Percentiles rank a stretch among this genome's conserved stretches.
Evolutionary conservation across 2,113 vertebrate genomes (phyloP).

Genomic region (Potamarius usumacintae): DNA sequence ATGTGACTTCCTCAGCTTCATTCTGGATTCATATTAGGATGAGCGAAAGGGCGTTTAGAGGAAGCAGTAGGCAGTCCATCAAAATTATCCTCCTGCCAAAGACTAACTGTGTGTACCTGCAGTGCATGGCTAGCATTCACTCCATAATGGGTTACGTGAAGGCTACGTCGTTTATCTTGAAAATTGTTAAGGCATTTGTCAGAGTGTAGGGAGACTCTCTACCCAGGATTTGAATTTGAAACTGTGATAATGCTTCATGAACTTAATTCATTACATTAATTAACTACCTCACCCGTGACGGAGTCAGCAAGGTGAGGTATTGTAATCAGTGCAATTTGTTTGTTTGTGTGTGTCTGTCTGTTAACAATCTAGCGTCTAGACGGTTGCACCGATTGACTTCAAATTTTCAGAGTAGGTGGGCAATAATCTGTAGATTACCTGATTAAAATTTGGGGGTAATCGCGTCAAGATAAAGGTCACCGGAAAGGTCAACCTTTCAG

Average conservation of each 20-base stretch:
- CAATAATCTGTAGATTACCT: too few species aligned
- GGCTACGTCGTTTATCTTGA: constrained; percentile 49
- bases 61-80: constrained; percentile 24
- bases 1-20: constrained; percentile 18
- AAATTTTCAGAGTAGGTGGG: too few species aligned
- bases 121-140: constrained; percentile 21
- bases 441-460: too few species aligned
- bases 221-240: constrained; percentile 4
- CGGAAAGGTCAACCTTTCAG: too few species aligned
- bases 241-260: background rate
- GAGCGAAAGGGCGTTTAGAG: constrained; percentile 16
- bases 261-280: background rate
- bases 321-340: too few species aligned
- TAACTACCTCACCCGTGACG: too few species aligned
- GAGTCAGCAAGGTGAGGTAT: too few species aligned
- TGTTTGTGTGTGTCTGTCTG: too few species aligned
- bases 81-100: constrained; percentile 35
- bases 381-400: too few species aligned
- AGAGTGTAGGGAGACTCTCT: constrained; percentile 3
- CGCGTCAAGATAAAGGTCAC: too few species aligned
- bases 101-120: constrained; percentile 33
- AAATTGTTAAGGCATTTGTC: background rate
- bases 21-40: constrained; percentile 28
- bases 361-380: too few species aligned
- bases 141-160: constrained; percentile 20